These are phyloP conservation scores for Agrochola circellaris DNA, from an alignment of 2,888 invertebrate species.

Conservation along the genomic window DNA sequence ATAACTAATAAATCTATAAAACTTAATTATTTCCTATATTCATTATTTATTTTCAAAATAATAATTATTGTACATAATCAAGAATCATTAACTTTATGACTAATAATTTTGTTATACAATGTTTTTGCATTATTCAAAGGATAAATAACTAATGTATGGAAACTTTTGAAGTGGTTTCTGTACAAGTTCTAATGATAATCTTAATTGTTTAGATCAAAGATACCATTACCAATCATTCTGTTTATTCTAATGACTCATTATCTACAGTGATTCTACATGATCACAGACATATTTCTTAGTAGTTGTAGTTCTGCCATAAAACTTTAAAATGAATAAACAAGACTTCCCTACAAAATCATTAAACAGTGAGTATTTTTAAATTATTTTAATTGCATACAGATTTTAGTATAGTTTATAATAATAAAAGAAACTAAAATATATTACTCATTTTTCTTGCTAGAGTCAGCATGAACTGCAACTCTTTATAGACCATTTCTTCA, in stretches of 20 bases:
- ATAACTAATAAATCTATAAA: not conserved
- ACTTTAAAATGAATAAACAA: not conserved
- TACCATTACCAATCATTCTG: conserved; percentile 16
- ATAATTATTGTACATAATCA: not conserved
- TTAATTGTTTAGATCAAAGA: conserved; percentile 37
- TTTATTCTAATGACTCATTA: conserved; percentile 27
- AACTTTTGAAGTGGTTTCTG: conserved; percentile 26
- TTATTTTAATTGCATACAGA: not conserved
- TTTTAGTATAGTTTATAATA: not conserved
- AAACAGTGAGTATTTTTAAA: not conserved
- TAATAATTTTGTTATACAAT: conserved; percentile 2
- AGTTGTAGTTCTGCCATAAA: not conserved
- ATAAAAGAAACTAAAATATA: not conserved
- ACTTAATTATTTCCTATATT: not conserved
- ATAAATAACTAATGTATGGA: not conserved
- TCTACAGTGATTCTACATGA: conserved; percentile 5
- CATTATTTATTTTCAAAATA: conserved; percentile 1
- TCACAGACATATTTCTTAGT: not conserved
- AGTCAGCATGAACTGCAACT: not conserved
- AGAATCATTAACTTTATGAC: not conserved
- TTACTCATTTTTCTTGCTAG: not conserved
- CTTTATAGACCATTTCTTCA: not conserved
- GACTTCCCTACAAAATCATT: not conserved
- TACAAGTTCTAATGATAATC: conserved; percentile 36
- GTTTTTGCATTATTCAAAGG: conserved; percentile 1